Evolutionary conservation across 2,113 vertebrate species (phyloP).

Genomic region (Sarotherodon lohbergeri): DNA sequence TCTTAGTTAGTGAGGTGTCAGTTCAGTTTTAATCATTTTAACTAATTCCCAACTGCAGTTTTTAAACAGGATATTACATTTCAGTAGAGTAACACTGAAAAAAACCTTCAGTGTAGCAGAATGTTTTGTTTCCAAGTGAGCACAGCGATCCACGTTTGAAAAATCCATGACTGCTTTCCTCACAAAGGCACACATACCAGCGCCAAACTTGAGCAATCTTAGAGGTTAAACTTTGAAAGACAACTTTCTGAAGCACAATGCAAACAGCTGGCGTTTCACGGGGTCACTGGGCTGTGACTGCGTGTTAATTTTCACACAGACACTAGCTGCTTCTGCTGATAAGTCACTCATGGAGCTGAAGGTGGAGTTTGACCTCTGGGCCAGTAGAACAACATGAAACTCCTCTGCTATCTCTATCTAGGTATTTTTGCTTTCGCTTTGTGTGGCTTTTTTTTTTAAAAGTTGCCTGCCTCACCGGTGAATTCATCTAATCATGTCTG

Average conservation of each 20-base stretch:
- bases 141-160: neutral
- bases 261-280: neutral
- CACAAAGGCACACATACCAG: neutral
- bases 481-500: neutral
- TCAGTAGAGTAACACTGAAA: neutral
- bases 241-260: neutral
- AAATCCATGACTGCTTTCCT: neutral
- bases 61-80: neutral
- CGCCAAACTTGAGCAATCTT: neutral
- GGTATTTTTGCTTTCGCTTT: conserved; percentile 22
- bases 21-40: neutral
- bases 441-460: neutral
- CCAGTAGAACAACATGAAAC: neutral
- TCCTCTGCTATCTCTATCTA: neutral
- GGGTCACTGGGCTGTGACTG: conserved; percentile 1
- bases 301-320: conserved; percentile 15
- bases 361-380: conserved; percentile 38
- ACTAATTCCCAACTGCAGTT: neutral
- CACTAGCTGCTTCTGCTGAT: neutral
- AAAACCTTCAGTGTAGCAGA: neutral
- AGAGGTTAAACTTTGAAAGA: neutral
- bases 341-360: conserved; percentile 14
- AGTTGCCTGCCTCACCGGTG: neutral
- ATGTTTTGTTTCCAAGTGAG: neutral
- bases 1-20: neutral